These are phyloP conservation scores for Ligdia adustata DNA, from an alignment of 2,888 invertebrate genomes.

Conservation along the genomic window DNA sequence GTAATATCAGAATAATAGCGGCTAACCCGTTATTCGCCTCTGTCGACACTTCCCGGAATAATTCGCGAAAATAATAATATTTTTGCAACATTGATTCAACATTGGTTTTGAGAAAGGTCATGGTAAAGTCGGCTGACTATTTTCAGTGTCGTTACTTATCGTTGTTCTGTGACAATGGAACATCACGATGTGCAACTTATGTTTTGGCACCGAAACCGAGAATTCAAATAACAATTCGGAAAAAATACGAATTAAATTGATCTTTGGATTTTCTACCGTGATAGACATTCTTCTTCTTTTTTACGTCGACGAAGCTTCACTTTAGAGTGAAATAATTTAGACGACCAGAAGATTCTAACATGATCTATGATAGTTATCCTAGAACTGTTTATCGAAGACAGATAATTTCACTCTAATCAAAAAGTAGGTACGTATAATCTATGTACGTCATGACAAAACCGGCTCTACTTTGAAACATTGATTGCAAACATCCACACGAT, in stretches of 20 bases:
- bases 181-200: conserved; percentile 3
- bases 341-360: too few species aligned
- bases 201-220: conserved; percentile 10
- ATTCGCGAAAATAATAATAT: conserved; percentile 72
- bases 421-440: not conserved
- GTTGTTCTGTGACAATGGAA: conserved; percentile 34
- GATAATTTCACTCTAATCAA: too few species aligned
- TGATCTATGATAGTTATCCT: too few species aligned
- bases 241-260: not conserved
- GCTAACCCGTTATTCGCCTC: conserved; percentile 79
- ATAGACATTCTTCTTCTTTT: too few species aligned
- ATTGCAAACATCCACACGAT: not conserved
- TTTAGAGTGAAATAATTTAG: too few species aligned
- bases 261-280: too few species aligned
- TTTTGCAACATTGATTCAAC: conserved; percentile 58
- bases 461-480: not conserved
- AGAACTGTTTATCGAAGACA: too few species aligned
- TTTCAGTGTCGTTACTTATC: conserved; percentile 43
- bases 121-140: conserved; percentile 64
- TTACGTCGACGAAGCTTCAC: too few species aligned
- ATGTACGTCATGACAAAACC: not conserved
- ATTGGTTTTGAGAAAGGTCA: conserved; percentile 70
- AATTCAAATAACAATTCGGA: not conserved
- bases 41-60: conserved; percentile 77
- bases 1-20: conserved; percentile 73